Percentiles rank a stretch among this genome's conserved stretches.
Evolutionary conservation across 64 coral and sea anemone genomes (phyloP).

Genomic region (Porites australiensis): DNA sequence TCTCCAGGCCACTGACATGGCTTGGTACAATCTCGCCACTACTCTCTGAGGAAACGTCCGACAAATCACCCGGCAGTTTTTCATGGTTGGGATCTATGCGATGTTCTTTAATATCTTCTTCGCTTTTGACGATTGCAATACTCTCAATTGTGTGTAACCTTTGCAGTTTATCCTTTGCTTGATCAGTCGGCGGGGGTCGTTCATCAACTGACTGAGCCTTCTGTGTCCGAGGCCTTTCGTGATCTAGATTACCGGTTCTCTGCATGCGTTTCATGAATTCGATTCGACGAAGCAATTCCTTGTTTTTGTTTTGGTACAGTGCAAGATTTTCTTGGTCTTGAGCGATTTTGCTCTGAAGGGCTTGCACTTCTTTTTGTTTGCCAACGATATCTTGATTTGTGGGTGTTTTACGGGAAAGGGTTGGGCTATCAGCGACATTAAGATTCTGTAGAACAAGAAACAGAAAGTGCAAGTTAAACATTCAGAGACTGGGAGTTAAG

Average conservation of each 20-base stretch:
- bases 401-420: not conserved
- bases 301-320: not conserved
- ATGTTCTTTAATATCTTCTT: not conserved
- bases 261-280: conserved; percentile 33
- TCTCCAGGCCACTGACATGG: not conserved
- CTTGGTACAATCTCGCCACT: not conserved
- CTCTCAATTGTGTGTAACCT: not conserved
- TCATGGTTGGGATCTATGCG: not conserved
- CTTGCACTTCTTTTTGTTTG: conserved; percentile 4
- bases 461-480: too few species aligned
- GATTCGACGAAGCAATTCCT: conserved; percentile 25
- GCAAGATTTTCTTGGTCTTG: conserved; percentile 1
- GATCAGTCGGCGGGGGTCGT: not conserved
- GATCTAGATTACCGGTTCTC: not conserved
- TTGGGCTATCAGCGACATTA: too few species aligned
- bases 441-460: too few species aligned
- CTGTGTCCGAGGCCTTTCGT: not conserved
- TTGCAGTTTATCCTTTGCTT: not conserved
- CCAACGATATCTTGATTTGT: not conserved
- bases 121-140: not conserved
- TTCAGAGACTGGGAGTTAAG: too few species aligned
- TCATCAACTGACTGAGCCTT: not conserved
- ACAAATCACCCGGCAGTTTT: not conserved
- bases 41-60: not conserved
- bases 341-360: not conserved